Base-by-base conservation (phyloP, 1,140 invertebrate species). In the Drosophila bocki region DNA sequence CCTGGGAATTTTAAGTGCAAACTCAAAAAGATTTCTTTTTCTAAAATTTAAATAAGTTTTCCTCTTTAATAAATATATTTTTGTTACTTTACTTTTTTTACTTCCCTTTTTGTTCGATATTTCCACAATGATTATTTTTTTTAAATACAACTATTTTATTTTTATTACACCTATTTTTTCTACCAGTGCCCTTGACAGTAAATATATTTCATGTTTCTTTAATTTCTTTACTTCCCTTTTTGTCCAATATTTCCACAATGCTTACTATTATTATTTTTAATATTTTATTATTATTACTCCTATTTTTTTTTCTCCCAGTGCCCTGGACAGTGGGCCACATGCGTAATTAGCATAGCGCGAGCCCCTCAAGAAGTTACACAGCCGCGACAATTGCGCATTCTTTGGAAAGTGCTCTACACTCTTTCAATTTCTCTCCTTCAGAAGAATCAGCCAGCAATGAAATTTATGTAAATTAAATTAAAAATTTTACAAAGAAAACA, bases 381-480 rank as follows among this genome's bases (percentile, higher is more conserved):
- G 65, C 69, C 53, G 44, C 68, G 67, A 62, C 75, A 78, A 78
- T 78, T 78, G 75, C 50, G 56, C 72, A 60, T 75, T 75, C 72
- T 60, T 60, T 39, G 72, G 53, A 75, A 58, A 76, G 60, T 75
- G 33, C 17, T 13, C 22, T 33, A 26, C 51, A 51, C 60, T 32
- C 45, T 57, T 63, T 50, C 57, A 48, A 48, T 58, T 26, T 53
- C 42, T 65, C 33, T 54, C n/a, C 29, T 75, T 44, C 19, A 22
- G 53, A 44, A 13, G 68, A 48, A 32, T 44, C 84, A 87, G 84
- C 84, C 62, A 88, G 77, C 77, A 75, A 90, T 88, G 85, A 88
- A 88, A 88, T 88, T 88, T 88, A 88, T 88, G 84, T 71, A 88
- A 90, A 88, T 90, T 84, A 65, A 88, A 88, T 84, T 71, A 84